Evolutionary conservation across 1,140 invertebrate species (phyloP).

Genomic region (Drosophila tropicalis): DNA sequence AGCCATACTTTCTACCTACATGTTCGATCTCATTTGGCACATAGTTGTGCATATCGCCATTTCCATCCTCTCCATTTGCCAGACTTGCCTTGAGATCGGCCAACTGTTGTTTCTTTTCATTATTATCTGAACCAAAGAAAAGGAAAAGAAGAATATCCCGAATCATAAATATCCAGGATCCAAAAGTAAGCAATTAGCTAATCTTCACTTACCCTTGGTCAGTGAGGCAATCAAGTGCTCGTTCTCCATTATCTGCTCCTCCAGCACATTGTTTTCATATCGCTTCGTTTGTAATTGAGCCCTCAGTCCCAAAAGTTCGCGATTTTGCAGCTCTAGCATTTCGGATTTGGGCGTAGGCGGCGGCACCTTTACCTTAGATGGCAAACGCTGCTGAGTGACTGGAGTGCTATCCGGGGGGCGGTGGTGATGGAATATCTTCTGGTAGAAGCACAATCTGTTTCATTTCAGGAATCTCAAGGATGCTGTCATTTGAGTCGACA

Average conservation of each 20-base stretch:
- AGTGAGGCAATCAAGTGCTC: slow-evolving; percentile 43
- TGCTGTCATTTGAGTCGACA: background rate
- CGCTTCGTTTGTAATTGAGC: slow-evolving; percentile 62
- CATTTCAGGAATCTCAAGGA: background rate
- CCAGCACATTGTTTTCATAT: slow-evolving; percentile 70
- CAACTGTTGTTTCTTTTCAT: slow-evolving; percentile 33
- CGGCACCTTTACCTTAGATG: slow-evolving; percentile 10
- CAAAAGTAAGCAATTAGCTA: background rate
- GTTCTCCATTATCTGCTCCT: slow-evolving; percentile 67
- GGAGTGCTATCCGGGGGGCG: slow-evolving; percentile 6
- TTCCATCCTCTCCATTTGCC: slow-evolving; percentile 15
- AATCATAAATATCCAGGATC: too few relatives aligned
- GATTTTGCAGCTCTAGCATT: slow-evolving; percentile 60
- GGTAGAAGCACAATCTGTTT: background rate
- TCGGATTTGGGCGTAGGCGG: slow-evolving; percentile 69
- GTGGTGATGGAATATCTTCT: background rate
- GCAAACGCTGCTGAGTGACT: background rate
- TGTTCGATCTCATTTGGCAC: slow-evolving; percentile 46
- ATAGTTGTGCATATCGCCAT: background rate
- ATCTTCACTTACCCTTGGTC: slow-evolving; percentile 38
- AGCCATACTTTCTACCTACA: slow-evolving; percentile 43
- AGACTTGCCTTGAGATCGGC: slow-evolving; percentile 24
- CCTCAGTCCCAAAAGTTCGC: slow-evolving; percentile 61
- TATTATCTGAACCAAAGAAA: slow-evolving; percentile 30
- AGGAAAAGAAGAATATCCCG: background rate